Base-by-base conservation (phyloP, 2,797 vertebrate species). In the Phoeniculus purpureus region DNA sequence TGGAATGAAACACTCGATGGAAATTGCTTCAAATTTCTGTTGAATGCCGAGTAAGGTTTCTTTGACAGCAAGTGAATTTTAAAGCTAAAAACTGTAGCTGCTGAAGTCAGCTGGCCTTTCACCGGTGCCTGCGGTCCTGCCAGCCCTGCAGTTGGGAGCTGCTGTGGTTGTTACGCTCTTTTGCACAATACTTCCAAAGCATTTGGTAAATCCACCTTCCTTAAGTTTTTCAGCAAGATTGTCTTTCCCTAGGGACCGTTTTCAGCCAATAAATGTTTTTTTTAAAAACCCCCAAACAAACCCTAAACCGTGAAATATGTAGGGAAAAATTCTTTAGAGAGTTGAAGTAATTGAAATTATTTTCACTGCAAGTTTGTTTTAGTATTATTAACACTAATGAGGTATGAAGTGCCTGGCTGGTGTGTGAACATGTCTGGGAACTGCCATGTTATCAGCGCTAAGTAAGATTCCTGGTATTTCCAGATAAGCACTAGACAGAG, bases 401-500 rank as follows among this genome's bases (percentile, higher is more conserved):
- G 78, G 56, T 88, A 29, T 32, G 47, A 88, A 70, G 45, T 54
- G 59, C 52, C 56, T 94, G 64, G 70, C 65, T 91, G 61, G 13
- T 87, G 52, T 73, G 5, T 59, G 58, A 58, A 31, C 72, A 84
- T 76, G 77, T 61, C 77, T 91, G 71, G 74, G 74, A 93, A 61
- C 68, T 82, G 91, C 84, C 2, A 1, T 22, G 58, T 25, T 87
- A 85, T 92, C 84, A n/a, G 13, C 81, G 59, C 82, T 92, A 1
- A 59, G 54, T 75, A 55, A 82, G 82, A 78, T 75, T 90, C 34
- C 23, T 79, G 61, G 54, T 79, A 79, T 92, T 87, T 87, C 76
- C 76, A 85, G 85, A 83, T 92, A 89, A 94, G 80, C 81, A 71
- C 19, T 61, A 92, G 84, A 45, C 55, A 81, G 59, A 54, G 50